Evolutionary conservation across 2,797 vertebrate genomes (phyloP), one percentile per base, ranked within the genome.

Genomic region (Vespertilio murinus): DNA sequence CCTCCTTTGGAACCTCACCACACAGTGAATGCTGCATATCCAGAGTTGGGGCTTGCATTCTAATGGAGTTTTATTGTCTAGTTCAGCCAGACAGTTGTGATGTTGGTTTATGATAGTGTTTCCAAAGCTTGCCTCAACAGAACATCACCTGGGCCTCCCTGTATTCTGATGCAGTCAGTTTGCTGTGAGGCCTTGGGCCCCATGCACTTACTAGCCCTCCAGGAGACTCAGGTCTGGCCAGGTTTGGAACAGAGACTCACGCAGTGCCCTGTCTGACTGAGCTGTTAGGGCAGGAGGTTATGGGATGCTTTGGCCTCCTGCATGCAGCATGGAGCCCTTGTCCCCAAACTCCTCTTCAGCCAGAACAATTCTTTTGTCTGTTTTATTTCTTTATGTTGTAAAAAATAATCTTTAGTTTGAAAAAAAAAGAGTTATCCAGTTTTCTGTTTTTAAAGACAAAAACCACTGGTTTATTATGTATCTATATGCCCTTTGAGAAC

Each of bases 361-460:
- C 47, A 45, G 40, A 87, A 33, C 54, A 38, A 45, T n/a, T 59
- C 3, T 90, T 77, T 64, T 33, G 30, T 74, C 33, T 71, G 13
- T 74, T 92, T 56, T 13, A 22, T 85, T 90, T 74, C 25, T 94
- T 67, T 73, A 22, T 17, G 5, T 91, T 84, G 70, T 64, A 52
- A 69, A 81, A 78, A 65, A 67, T 35, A 71, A 64, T 70, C 12
- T 61, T 92, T 12, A 79, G 11, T 85, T 93, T 82, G 10, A 35
- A 56, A 88, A 85, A 59, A 49, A 75, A 75, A 77, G 7, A 59
- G 52, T 64, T 54, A 77, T 28, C 67, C 22, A 18, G 45, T 75
- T 75, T 61, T 69, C 67, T 49, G 35, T 70, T 81, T 92, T 88
- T 40, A n/a, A 78, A 81, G 56, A 73, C 91, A 42, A 73, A 95